phyloP scores from a whole-genome alignment of 2,797 vertebrate species.

The Tokudaia tokunoshimensis region DNA sequence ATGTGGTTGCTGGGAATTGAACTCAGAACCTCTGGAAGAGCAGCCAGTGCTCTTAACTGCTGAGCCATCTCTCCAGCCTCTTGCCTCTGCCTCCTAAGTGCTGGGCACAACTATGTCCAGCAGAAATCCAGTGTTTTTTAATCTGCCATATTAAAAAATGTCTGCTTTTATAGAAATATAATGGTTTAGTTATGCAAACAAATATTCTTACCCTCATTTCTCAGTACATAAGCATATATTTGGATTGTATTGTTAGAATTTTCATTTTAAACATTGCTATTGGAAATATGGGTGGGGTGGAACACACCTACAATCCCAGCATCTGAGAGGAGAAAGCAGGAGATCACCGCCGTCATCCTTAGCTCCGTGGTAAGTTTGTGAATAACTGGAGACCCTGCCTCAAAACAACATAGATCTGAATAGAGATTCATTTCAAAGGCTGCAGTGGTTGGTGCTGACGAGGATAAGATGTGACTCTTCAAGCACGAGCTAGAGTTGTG shows the following conservation, averaged over 20 bases:
- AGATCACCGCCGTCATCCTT: not conserved
- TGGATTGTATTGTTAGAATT: not conserved
- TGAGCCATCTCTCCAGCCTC: too few relatives aligned
- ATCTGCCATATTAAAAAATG: not conserved
- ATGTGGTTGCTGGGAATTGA: too few relatives aligned
- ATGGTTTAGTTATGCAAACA: not conserved
- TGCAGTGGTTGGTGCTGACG: not conserved
- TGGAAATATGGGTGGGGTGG: not conserved
- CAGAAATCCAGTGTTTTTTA: not conserved
- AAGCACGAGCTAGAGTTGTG: not conserved
- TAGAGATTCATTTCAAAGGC: not conserved
- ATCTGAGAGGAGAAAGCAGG: not conserved
- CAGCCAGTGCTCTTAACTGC: too few relatives aligned
- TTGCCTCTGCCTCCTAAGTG: not conserved
- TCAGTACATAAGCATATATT: not conserved
- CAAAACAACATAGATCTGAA: not conserved
- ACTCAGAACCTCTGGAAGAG: too few relatives aligned
- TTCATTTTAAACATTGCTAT: not conserved
- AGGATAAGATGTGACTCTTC: not conserved
- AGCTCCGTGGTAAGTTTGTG: not conserved
- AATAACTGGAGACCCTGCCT: not conserved
- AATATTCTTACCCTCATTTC: not conserved
- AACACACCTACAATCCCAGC: not conserved
- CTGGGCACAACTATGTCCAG: not conserved
- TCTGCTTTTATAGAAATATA: not conserved